Evolutionary conservation across 2,888 invertebrate genomes (phyloP), one percentile per base, ranked within the genome.

Genomic region (Catonia carolina): DNA sequence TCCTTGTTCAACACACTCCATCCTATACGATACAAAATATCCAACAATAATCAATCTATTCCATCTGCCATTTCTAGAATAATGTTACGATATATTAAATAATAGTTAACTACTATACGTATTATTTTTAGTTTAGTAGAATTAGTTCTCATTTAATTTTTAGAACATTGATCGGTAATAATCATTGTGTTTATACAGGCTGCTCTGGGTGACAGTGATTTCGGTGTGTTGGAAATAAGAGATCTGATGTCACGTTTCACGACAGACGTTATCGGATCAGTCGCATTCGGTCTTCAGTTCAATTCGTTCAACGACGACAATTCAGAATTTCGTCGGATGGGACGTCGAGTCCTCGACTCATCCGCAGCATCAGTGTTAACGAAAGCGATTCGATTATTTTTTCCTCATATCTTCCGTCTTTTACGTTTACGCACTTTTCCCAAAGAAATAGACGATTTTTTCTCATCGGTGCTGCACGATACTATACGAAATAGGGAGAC

Each of bases 191-290:
- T n/a, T n/a, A n/a, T 6, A 14, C 14, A 50, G 33, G 31, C n/a
- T 10, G 33, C 48, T 1, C 22, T 55, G 20, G 51, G 41, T 36
- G 8, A 33, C 14, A 39, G 45, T 1, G n/a, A 47, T 10, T 55
- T 60, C 41, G 59, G 60, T n/a, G 60, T 61, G 8, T 55, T 73
- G n/a, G 75, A 76, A 58, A 67, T 73, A 42, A 71, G 73, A 50
- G 74, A 73, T 54, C 53, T 72, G 56, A 73, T 71, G 54, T 69
- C 74, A 2, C 73, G 73, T 56, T 76, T 73, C 62, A 74, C 74
- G n/a, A 74, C 75, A 58, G 75, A 77, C 66, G 74, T 76, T 1
- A 77, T 77, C 45, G 75, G 76, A 14, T 71, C 71, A 36, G 74
- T 75, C 59, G 75, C 74, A 23, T 77, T 76, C 64, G 76, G 76